Evolutionary conservation across 1,140 invertebrate species (phyloP), one percentile per base, ranked within the genome.

Genomic region (Acarapis woodi): DNA sequence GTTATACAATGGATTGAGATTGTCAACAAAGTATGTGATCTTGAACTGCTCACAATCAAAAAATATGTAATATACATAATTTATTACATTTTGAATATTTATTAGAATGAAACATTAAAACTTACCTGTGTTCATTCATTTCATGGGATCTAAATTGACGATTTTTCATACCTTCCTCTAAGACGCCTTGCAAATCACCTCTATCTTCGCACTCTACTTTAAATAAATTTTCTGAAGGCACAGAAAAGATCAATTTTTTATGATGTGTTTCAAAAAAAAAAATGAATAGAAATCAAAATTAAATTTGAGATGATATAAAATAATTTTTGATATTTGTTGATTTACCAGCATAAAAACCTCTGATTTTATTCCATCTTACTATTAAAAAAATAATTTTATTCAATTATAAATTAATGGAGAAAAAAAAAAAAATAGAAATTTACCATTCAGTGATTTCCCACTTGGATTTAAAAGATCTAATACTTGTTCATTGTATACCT

Each of bases 91-190:
- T n/a, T n/a, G n/a, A n/a, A n/a, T n/a, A n/a, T n/a, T n/a, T n/a
- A n/a, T n/a, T n/a, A n/a, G n/a, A n/a, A n/a, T n/a, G n/a, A n/a
- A n/a, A n/a, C n/a, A n/a, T n/a, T n/a, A n/a, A n/a, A n/a, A n/a
- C n/a, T n/a, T n/a, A n/a, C n/a, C n/a, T 90, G 53, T 83, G 68
- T 35, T 85, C 73, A 53, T 96, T 96, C 85, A 94, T 93, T 42
- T 78, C 76, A 53, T 93, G 88, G 16, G 68, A 58, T 30, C 80
- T 78, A 2, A 80, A 67, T 5, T 75, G 69, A 39, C 78, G 62
- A 53, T 83, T 80, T 39, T 69, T 65, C 65, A 78, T 56, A 73
- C 83, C 83, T 70, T 88, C 83, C 62, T 88, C 80, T 18, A 93
- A 58, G 28, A 93, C 82, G 4, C 80, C 80, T 44, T 85, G 64